Evolutionary conservation across 2,113 vertebrate species (phyloP), one percentile per base, ranked within the genome.

Genomic region (Melanocharis versteri): DNA sequence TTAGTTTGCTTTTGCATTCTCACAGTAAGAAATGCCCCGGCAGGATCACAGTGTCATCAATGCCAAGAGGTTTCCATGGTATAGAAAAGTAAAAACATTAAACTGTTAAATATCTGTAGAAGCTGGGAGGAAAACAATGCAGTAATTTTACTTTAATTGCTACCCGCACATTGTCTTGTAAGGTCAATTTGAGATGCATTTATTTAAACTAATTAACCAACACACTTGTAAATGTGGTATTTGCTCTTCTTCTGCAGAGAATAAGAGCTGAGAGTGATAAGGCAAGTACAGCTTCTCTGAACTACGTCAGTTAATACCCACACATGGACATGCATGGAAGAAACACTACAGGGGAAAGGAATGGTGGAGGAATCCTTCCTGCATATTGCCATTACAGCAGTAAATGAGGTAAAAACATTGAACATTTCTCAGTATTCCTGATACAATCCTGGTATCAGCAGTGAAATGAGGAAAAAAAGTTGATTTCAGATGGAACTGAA

Each of bases 141-240:
- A 48, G 9, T 19, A 18, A 68, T 87, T 89, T 93, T 50, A 35
- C 65, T 90, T 73, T 87, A 79, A 94, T 91, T 97, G 78, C 82
- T 77, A 40, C 58, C 30, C 0, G 0, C 45, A 42, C 42, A 40
- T 85, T 85, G 64, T 77, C 62, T 95, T 15, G 11, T 77, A 77
- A 90, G 85, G 90, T 94, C 93, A 96, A 83, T 92, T 81, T 77
- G 68, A 83, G 89, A 94, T 75, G 62, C 75, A 71, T 90, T 66
- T 73, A 86, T 94, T 95, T 94, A 76, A 93, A 83, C 75, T 95
- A 93, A 96, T 96, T 96, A 95, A 82, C 68, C 50, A 92, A 66
- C 31, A 78, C 42, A 35, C 53, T 90, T 94, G 75, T 88, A 92
- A 91, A 92, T 14, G 45, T 19, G 71, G 33, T 54, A 58, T 88